Percentiles rank a stretch among this genome's conserved stretches.
phyloP scores from a whole-genome alignment of 2,797 vertebrate species.

The Myotis findleyi region DNA sequence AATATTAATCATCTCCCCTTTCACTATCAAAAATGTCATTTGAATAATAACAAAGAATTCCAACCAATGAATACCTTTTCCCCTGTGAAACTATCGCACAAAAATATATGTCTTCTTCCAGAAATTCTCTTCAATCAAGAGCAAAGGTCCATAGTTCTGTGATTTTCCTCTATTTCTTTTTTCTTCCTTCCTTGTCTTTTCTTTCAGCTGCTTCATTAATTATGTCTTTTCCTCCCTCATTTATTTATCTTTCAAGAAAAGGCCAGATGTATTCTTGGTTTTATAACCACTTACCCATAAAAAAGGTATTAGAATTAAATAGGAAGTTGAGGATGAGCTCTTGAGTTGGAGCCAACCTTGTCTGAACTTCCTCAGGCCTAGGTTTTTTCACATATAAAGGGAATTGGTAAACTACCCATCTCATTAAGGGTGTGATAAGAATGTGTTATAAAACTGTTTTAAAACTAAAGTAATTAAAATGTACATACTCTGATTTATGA shows the following conservation, averaged over 20 bases:
- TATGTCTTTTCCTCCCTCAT: not conserved
- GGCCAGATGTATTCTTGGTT: not conserved
- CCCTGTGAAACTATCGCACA: not conserved
- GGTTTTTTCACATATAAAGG: not conserved
- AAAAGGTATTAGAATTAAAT: not conserved
- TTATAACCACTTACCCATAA: not conserved
- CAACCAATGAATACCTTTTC: not conserved
- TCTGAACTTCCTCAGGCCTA: not conserved
- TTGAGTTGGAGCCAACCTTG: not conserved
- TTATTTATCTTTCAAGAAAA: not conserved
- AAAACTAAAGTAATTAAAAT: slow-evolving; percentile 4
- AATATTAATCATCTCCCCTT: not conserved
- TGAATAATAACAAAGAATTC: not conserved
- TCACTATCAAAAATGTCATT: not conserved
- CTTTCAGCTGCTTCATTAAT: not conserved
- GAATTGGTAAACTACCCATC: not conserved
- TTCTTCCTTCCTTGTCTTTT: not conserved
- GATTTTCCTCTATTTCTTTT: not conserved
- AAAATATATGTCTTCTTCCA: not conserved
- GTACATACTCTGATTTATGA: not conserved
- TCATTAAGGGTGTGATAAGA: not conserved
- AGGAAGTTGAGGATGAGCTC: not conserved
- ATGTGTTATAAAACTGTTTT: not conserved
- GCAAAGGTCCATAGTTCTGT: not conserved
- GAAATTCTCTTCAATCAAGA: not conserved